Evolutionary conservation across 2,113 vertebrate species (phyloP).

Genomic region (Strix uralensis): DNA sequence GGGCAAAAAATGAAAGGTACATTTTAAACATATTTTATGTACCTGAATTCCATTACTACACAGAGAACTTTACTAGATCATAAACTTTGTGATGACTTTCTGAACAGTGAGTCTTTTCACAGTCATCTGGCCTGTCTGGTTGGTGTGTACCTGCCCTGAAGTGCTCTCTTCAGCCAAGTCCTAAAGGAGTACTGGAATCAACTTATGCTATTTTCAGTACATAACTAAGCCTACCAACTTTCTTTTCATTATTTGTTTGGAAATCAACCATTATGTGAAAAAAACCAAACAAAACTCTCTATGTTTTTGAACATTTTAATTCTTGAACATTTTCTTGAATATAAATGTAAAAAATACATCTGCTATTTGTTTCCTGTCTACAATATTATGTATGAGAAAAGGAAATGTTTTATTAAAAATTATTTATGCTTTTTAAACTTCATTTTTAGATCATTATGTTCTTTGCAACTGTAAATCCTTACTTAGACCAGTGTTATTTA

Average conservation of each 20-base stretch:
- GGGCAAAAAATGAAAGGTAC: background rate
- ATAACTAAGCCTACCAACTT: background rate
- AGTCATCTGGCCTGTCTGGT: background rate
- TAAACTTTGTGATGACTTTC: background rate
- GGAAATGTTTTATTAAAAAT: background rate
- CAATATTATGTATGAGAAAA: background rate
- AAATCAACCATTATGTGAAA: background rate
- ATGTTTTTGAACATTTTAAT: background rate
- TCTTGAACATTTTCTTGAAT: background rate
- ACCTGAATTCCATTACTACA: background rate
- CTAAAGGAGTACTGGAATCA: background rate
- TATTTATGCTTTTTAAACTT: background rate
- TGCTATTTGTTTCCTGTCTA: background rate
- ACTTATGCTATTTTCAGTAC: background rate
- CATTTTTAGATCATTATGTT: background rate
- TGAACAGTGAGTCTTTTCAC: background rate
- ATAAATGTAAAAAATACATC: background rate
- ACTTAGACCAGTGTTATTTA: background rate
- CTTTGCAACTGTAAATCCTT: background rate
- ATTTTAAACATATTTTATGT: background rate
- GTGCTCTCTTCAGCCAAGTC: background rate
- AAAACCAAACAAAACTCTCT: fast-evolving
- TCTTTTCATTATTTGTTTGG: background rate
- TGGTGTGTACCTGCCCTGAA: background rate
- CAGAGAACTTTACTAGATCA: background rate